Conservation (phyloP, 2,797 vertebrate genomes). For the Mormyrus hasselquistii region DNA sequence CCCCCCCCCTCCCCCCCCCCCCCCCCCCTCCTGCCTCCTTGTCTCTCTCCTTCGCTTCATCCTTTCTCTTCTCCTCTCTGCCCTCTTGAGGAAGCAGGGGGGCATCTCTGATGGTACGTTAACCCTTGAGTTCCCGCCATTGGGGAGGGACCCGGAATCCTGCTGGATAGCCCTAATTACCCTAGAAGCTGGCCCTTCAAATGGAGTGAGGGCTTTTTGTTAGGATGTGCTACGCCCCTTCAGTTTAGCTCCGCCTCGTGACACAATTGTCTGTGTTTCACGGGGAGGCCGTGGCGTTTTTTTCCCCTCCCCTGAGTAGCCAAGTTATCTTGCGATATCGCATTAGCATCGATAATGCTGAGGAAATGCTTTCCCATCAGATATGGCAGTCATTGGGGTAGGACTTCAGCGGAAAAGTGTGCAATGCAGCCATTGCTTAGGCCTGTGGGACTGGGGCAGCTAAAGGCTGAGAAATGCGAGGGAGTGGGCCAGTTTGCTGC, state of each 20-base stretch:
- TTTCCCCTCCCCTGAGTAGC: neutral
- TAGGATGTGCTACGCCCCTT: neutral
- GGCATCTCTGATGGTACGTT: constrained; percentile 22
- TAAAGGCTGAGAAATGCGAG: neutral
- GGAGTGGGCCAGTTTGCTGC: neutral
- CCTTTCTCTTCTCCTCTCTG: constrained; percentile 26
- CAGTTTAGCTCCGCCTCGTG: neutral
- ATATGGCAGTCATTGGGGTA: neutral
- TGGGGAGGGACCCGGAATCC: neutral
- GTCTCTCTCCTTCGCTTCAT: constrained; percentile 29
- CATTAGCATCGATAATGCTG: neutral
- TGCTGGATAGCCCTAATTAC: neutral
- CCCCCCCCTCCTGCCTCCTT: constrained; percentile 24
- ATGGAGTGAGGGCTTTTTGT: neutral
- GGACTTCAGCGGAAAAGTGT: neutral
- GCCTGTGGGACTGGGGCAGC: neutral
- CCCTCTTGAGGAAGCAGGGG: neutral
- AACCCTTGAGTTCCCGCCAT: neutral
- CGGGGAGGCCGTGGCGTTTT: neutral
- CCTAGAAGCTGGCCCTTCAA: neutral
- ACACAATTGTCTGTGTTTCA: neutral
- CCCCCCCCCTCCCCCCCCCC: neutral
- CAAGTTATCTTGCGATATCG: neutral
- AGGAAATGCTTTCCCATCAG: neutral
- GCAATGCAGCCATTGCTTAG: neutral